Conservation (phyloP, 2,888 invertebrate species). For the Eulithis prunata region DNA sequence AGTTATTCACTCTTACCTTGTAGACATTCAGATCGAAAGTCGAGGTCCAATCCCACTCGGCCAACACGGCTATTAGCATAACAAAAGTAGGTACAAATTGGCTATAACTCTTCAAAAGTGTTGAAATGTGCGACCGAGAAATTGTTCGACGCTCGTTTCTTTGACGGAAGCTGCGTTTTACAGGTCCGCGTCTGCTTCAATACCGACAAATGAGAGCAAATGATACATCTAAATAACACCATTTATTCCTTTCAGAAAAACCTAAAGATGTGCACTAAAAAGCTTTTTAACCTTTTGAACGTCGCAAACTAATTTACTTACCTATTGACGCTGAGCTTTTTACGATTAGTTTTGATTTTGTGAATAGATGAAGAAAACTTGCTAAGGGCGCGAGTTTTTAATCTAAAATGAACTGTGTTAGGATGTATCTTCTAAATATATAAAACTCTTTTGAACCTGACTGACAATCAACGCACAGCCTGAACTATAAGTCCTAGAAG, state of each 20-base stretch:
- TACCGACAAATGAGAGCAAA: conserved; percentile 3
- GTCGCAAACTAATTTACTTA: conserved; percentile 19
- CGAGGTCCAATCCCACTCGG: too few relatives aligned
- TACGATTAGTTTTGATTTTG: conserved; percentile 19
- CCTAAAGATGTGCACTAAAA: conserved; percentile 2
- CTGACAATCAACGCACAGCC: too few relatives aligned
- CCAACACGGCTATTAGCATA: too few relatives aligned
- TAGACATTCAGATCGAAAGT: too few relatives aligned
- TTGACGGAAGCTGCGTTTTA: not conserved
- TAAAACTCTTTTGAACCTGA: too few relatives aligned
- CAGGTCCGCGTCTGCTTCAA: not conserved
- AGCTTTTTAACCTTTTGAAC: conserved; percentile 6
- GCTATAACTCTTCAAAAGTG: too few relatives aligned
- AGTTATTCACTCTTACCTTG: too few relatives aligned
- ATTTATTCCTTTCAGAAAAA: conserved; percentile 5
- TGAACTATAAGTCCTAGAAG: too few relatives aligned
- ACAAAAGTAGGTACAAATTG: too few relatives aligned
- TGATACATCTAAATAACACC: not conserved
- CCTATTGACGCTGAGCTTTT: conserved; percentile 14
- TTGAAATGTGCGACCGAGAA: too few relatives aligned
- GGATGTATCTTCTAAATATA: conserved; percentile 20
- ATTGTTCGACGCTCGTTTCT: too few relatives aligned
- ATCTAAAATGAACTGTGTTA: conserved; percentile 20
- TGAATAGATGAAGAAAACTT: conserved; percentile 24
- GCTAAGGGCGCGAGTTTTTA: conserved; percentile 18